phyloP scores from a whole-genome alignment of 2,888 invertebrate genomes.

The Acrocyrtus sp. region DNA sequence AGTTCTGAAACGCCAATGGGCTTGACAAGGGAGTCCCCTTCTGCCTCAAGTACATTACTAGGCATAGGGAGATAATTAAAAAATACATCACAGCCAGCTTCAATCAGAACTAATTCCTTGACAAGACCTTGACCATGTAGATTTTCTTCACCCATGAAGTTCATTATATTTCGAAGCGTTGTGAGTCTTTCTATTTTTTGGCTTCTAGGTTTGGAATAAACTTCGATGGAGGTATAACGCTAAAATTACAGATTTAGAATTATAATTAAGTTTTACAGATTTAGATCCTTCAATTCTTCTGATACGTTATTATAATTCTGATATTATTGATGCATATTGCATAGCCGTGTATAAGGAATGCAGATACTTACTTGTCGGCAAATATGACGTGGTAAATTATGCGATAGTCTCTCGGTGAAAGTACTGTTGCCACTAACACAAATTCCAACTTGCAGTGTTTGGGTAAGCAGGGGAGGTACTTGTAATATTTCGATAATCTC shows the following conservation, averaged over 20 bases:
- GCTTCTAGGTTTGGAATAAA: conserved; percentile 3
- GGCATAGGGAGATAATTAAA: not conserved
- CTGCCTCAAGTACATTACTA: not conserved
- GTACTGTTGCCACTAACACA: not conserved
- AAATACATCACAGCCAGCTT: conserved; percentile 25
- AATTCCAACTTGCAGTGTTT: conserved; percentile 11
- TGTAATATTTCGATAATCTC: conserved; percentile 10
- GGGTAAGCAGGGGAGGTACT: conserved; percentile 8
- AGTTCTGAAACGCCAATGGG: too few relatives aligned
- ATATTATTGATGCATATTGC: too few relatives aligned
- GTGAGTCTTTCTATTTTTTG: not conserved
- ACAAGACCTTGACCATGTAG: too few relatives aligned
- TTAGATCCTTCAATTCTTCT: too few relatives aligned
- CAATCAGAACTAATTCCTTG: conserved; percentile 15
- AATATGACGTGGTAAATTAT: not conserved
- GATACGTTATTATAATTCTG: too few relatives aligned
- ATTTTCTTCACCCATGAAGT: too few relatives aligned
- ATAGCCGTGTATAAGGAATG: too few relatives aligned
- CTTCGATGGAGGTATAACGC: conserved; percentile 7
- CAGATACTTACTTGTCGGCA: conserved; percentile 28
- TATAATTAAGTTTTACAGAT: too few relatives aligned
- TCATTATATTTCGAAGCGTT: too few relatives aligned
- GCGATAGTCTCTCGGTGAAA: not conserved
- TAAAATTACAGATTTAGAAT: too few relatives aligned
- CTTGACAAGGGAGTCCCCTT: too few relatives aligned